These are phyloP conservation scores for Brachionus asplanchnoidis DNA, from an alignment of 1,140 invertebrate genomes.

Conservation along the genomic window DNA sequence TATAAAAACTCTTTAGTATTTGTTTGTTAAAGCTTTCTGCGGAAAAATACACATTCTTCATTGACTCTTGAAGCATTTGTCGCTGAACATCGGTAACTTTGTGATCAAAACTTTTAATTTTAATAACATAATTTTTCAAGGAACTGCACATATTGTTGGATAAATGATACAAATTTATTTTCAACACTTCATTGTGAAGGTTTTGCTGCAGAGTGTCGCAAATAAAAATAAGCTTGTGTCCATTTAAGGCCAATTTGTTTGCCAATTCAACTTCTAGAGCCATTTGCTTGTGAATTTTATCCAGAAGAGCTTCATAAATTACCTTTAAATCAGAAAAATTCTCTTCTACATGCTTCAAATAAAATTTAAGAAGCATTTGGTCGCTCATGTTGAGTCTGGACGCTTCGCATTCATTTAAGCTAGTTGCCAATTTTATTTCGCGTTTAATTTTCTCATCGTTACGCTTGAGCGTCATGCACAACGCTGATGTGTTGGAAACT, in stretches of 20 bases:
- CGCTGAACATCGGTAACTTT: not conserved
- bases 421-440: constrained; percentile 29
- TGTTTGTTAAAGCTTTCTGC: constrained; percentile 22
- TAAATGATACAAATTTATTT: constrained; percentile 22
- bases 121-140: constrained; percentile 27
- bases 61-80: not conserved
- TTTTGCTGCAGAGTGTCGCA: constrained; percentile 36
- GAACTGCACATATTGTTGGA: constrained; percentile 10
- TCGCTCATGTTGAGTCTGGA: constrained; percentile 1
- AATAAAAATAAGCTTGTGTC: constrained; percentile 33
- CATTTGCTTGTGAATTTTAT: not conserved
- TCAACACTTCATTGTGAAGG: constrained; percentile 12
- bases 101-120: not conserved
- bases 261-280: not conserved
- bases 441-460: constrained; percentile 11
- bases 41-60: constrained; percentile 1
- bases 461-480: constrained; percentile 32
- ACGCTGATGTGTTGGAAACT: not conserved
- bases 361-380: constrained; percentile 34
- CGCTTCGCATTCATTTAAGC: not conserved
- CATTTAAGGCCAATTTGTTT: constrained; percentile 37
- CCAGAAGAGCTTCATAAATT: not conserved
- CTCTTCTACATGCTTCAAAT: constrained; percentile 28
- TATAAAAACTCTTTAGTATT: constrained; percentile 30
- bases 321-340: constrained; percentile 25